Base-by-base conservation (phyloP, 2,888 invertebrate genomes). In the Andrena flavipes region DNA sequence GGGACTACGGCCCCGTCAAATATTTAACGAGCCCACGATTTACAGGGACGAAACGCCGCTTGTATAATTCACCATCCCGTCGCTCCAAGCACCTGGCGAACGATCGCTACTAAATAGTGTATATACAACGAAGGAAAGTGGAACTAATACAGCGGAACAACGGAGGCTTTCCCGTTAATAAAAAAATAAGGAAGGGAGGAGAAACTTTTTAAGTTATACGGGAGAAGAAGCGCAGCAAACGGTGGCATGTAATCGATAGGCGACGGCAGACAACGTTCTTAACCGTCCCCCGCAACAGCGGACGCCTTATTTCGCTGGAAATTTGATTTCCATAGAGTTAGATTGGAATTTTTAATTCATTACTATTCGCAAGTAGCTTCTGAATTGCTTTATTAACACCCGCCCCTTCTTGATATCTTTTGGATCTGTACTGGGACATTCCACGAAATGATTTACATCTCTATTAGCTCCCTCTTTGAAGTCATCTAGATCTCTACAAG, bases 211-310 rank as follows among this genome's bases (percentile, higher is more conserved):
- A 30, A 26, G 63, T 75, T 75, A 78, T 56, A 75, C 35, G 75
- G 26, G 35, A 76, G 26, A 62, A 67, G 54, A 49, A 48, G 54
- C 48, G 70, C 16, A 8, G 29, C 29, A 13, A 23, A 29, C 30
- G 20, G 65, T 16, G 35, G 60, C 30, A 56, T 3, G 60, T 71
- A 78, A 80, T 80, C 79, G 80, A 80, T 72, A 65, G 60, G 71
- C 64, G 54, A 65, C 78, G 70, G 77, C 60, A 42, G 51, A 60
- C 64, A 71, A 62, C 69, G 60, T 60, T 67, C 67, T 80, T 79
- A 79, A 56, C 60, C 29, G 59, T 16, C 42, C 4, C 59, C 30
- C 10, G 79, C 51, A 72, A 51, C 51, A 78, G 67, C 71, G 5
- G 29, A 30, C 29, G 48, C 29, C 10, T 49, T 69, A 56, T 69